phyloP scores from a whole-genome alignment of 2,113 vertebrate species.

The Sinocyclocheilus anophthalmus region DNA sequence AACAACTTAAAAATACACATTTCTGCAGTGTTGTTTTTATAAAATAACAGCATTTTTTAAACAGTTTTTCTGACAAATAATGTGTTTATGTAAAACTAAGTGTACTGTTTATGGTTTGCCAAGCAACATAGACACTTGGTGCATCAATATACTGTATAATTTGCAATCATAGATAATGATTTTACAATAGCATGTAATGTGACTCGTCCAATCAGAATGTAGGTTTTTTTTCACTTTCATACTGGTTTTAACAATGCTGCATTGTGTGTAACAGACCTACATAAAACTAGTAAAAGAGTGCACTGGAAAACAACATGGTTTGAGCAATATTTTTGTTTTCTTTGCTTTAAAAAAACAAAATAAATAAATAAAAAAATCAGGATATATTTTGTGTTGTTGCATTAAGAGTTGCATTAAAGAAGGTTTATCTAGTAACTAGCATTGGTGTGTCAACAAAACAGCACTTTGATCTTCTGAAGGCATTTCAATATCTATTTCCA shows the following conservation, averaged over 20 bases:
- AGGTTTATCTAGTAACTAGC: slow-evolving; percentile 32
- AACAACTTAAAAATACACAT: background rate
- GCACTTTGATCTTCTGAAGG: slow-evolving; percentile 46
- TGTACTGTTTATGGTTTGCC: background rate
- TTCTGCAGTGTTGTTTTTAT: background rate
- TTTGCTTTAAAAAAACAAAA: background rate
- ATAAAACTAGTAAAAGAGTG: background rate
- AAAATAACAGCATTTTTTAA: background rate
- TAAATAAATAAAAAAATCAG: background rate
- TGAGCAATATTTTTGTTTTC: background rate
- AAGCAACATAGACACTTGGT: background rate
- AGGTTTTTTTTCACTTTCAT: background rate
- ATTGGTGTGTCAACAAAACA: background rate
- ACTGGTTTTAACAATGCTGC: background rate
- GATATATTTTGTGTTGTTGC: background rate
- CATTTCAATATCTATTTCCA: slow-evolving; percentile 41
- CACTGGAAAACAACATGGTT: background rate
- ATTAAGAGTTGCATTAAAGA: background rate
- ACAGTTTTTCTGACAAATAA: background rate
- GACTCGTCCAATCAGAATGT: background rate
- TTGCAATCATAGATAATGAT: no score
- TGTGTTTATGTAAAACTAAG: background rate
- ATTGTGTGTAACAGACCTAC: background rate
- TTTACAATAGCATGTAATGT: no score
- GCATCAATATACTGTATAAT: background rate